phyloP scores from a whole-genome alignment of 1,140 invertebrate species.

The Diorhabda elongata region DNA sequence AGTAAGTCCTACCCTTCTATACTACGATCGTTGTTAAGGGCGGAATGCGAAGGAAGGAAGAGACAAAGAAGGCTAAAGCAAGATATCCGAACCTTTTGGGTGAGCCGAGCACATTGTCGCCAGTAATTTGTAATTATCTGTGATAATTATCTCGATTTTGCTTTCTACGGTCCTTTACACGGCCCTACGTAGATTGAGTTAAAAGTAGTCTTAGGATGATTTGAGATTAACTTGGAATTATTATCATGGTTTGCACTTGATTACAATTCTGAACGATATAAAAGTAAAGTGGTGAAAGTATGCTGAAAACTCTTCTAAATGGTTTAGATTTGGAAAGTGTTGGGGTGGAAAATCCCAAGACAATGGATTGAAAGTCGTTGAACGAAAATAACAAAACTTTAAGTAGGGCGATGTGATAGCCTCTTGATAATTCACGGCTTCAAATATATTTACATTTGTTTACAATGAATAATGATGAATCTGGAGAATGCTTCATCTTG shows the following conservation, averaged over 20 bases:
- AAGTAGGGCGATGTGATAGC: too few species aligned
- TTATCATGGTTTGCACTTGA: slow-evolving; percentile 19
- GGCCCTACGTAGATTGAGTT: slow-evolving; percentile 28
- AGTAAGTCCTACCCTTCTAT: background rate
- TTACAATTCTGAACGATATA: background rate
- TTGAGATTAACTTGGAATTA: slow-evolving; percentile 21
- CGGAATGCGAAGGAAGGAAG: background rate
- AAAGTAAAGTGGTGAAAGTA: background rate
- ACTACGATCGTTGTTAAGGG: background rate
- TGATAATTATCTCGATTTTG: slow-evolving; percentile 35
- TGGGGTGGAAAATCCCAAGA: too few species aligned
- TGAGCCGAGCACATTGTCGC: slow-evolving; percentile 20
- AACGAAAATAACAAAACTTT: too few species aligned
- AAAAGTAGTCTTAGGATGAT: slow-evolving; percentile 16
- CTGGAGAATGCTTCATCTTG: too few species aligned
- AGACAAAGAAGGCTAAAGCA: slow-evolving; percentile 3
- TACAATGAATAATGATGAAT: too few species aligned
- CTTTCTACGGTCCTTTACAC: slow-evolving; percentile 25
- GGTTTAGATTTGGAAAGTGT: too few species aligned
- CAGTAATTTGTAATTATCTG: slow-evolving; percentile 32
- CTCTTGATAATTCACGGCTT: too few species aligned
- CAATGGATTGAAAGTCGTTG: too few species aligned
- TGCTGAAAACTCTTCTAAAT: background rate
- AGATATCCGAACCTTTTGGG: slow-evolving; percentile 12
- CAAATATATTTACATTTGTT: too few species aligned